Conservation (phyloP, 2,888 invertebrate genomes). For the Agriopis aurantiaria region DNA sequence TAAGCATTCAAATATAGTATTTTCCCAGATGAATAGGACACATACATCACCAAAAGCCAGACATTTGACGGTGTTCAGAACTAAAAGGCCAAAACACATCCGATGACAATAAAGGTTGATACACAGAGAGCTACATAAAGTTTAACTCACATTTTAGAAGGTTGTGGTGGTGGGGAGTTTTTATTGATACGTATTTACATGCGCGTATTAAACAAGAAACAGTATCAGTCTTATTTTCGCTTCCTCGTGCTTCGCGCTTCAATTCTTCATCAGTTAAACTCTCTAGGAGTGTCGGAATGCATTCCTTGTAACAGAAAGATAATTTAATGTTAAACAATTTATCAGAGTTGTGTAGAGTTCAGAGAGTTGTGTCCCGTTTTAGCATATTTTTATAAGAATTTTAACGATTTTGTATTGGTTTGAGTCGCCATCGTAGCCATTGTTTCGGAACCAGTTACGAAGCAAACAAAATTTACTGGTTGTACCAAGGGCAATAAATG, state of each 20-base stretch:
- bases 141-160: slow-evolving; percentile 83
- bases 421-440: no score
- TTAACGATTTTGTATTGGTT: no score
- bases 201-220: slow-evolving; percentile 97
- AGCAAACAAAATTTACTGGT: no score
- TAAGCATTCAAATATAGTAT: slow-evolving; percentile 5
- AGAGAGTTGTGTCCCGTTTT: no score
- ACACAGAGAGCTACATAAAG: slow-evolving; percentile 28
- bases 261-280: slow-evolving; percentile 97
- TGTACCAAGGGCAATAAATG: no score
- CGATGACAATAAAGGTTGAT: neutral
- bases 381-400: neutral
- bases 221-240: slow-evolving; percentile 98
- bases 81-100: neutral
- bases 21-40: neutral
- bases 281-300: slow-evolving; percentile 95
- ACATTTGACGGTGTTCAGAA: slow-evolving; percentile 5
- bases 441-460: no score
- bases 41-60: slow-evolving; percentile 11
- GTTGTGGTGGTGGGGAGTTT: slow-evolving; percentile 94
- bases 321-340: neutral
- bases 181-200: slow-evolving; percentile 94
- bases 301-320: slow-evolving; percentile 87
- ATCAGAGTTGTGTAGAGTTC: no score
- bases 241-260: slow-evolving; percentile 96